These are phyloP conservation scores for Tetrax tetrax DNA, from an alignment of 2,113 vertebrate genomes.

Conservation along the genomic window DNA sequence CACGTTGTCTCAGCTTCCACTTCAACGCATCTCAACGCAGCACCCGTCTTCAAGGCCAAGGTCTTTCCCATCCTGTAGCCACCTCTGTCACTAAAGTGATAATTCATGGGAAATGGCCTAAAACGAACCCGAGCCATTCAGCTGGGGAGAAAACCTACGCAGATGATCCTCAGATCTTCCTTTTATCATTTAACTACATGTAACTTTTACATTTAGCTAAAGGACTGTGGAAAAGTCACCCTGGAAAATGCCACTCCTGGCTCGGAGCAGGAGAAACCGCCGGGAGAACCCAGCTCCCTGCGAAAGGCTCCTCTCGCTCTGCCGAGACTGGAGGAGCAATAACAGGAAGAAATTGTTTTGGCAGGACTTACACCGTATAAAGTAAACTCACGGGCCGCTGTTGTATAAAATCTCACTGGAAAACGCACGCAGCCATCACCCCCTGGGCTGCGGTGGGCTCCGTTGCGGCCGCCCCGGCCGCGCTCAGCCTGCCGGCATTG, in stretches of 20 bases:
- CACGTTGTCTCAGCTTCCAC: neutral
- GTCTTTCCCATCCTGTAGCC: neutral
- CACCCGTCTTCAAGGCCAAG: neutral
- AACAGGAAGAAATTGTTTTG: slow-evolving; percentile 65
- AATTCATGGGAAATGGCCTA: neutral
- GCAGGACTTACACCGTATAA: slow-evolving; percentile 12
- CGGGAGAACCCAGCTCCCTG: neutral
- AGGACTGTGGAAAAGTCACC: neutral
- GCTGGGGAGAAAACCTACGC: neutral
- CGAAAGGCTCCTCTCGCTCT: neutral
- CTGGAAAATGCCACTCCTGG: neutral
- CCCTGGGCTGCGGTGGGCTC: neutral
- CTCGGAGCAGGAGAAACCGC: neutral
- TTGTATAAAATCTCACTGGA: neutral
- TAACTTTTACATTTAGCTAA: neutral
- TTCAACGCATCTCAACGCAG: neutral
- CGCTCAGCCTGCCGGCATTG: no score
- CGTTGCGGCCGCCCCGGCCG: no score
- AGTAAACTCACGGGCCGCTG: neutral
- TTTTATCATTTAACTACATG: neutral
- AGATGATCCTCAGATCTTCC: neutral
- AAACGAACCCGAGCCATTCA: neutral
- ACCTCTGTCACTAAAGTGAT: neutral
- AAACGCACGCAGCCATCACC: neutral
- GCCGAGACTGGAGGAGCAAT: neutral